Base-by-base conservation (phyloP, 2,113 vertebrate species). In the Hoplias malabaricus region DNA sequence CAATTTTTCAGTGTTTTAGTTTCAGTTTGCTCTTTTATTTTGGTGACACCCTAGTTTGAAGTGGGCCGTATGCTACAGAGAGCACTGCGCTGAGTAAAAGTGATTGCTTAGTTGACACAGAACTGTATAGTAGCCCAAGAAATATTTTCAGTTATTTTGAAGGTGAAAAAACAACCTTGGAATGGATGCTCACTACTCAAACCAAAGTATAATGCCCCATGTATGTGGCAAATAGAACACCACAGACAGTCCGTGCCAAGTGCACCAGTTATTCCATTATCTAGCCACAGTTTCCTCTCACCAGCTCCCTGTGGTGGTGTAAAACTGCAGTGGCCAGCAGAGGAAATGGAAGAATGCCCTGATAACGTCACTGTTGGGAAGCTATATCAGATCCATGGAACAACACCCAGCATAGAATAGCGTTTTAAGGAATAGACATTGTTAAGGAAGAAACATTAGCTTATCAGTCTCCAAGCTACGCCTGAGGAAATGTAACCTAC, bases 241-340 rank as follows among this genome's bases (percentile, higher is more conserved):
- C 5, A 12, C 3, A 14, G 40, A 38, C 40, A 48, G 13, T 29
- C 62, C 50, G 53, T 73, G 80, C 80, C 80, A 68, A 69, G 34
- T n/a, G 23, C 33, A n/a, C 56, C 69, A 61, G 50, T 53, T 77
- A 29, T 77, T 81, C 69, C 69, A 78, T 81, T 69, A 81, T 77
- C 69, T 33, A 82, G 63, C 75, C 54, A 36, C 62, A 73, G 77
- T 21, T n/a, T 62, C 48, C 50, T 53, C 69, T 77, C 61, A 7
- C 34, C 33, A 36, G 11, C 31, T 48, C 61, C 56, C 53, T 77
- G 81, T 61, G 23, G 68, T 67, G 59, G 59, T 73, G 68, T 63
- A 46, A 76, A 71, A 65, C 38, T 53, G 3, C 65, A 5, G 73
- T 63, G 73, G 42, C 50, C 56, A 25, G 19, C 73, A 75, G 66